phyloP scores from a whole-genome alignment of 2,888 invertebrate species.

The Tineola bisselliella region DNA sequence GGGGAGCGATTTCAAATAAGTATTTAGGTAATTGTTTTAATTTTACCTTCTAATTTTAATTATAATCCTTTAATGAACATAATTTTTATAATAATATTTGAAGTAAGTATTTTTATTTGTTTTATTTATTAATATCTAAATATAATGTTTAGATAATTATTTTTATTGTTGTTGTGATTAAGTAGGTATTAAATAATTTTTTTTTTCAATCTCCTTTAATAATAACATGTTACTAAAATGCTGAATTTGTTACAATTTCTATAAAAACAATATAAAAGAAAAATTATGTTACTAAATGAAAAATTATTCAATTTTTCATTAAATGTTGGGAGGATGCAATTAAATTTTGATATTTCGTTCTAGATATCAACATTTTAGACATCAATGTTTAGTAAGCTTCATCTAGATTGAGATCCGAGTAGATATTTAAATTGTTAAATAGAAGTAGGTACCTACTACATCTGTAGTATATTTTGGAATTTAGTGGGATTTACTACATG shows the following conservation, averaged over 20 bases:
- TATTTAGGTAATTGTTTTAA: background rate
- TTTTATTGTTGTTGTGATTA: too few relatives aligned
- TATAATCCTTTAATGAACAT: background rate
- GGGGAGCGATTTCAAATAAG: conserved; percentile 58
- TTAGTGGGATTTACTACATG: too few relatives aligned
- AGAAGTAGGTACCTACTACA: background rate
- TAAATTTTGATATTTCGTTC: background rate
- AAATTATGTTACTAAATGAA: background rate
- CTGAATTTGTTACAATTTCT: too few relatives aligned
- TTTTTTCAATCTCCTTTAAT: too few relatives aligned
- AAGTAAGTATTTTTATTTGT: too few relatives aligned
- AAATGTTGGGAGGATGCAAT: background rate
- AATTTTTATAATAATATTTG: too few relatives aligned
- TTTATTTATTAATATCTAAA: too few relatives aligned
- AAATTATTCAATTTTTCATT: background rate
- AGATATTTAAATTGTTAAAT: background rate
- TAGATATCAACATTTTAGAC: background rate
- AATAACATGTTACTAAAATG: too few relatives aligned
- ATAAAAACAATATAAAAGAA: too few relatives aligned
- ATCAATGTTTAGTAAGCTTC: background rate
- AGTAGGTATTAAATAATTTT: background rate
- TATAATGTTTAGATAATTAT: too few relatives aligned
- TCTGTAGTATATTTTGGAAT: too few relatives aligned
- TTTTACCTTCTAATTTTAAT: conserved; percentile 33
- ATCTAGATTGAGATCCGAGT: background rate